These are phyloP conservation scores for Azorinus chamasolen DNA, from an alignment of 2,888 invertebrate genomes.

Conservation along the genomic window DNA sequence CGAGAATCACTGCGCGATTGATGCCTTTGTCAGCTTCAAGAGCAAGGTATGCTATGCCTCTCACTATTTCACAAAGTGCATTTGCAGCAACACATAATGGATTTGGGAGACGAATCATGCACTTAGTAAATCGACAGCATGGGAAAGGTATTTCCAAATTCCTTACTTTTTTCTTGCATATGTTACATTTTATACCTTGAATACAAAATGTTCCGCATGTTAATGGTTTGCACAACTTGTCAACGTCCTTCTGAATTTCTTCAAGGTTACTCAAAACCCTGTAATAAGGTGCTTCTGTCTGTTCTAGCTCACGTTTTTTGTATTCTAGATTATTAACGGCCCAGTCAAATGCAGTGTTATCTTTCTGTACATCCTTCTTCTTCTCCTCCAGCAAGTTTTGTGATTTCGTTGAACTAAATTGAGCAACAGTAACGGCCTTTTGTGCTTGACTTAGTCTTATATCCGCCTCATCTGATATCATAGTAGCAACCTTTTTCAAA, in stretches of 20 bases:
- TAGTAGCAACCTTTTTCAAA: constrained; percentile 17
- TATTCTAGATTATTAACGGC: constrained; percentile 40
- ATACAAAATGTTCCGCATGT: constrained; percentile 53
- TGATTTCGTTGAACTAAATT: constrained; percentile 37
- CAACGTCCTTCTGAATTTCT: constrained; percentile 61
- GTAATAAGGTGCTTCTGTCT: constrained; percentile 55
- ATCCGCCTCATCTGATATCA: constrained; percentile 42
- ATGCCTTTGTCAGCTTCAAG: not conserved
- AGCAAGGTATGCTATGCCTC: no score
- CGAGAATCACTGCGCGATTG: no score
- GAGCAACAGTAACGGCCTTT: constrained; percentile 30
- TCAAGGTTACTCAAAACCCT: constrained; percentile 49
- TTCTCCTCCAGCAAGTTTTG: constrained; percentile 57
- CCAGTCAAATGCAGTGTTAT: constrained; percentile 45
- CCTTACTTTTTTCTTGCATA: constrained; percentile 36
- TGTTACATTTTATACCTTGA: constrained; percentile 51
- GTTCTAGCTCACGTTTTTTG: constrained; percentile 60
- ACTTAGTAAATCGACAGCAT: no score
- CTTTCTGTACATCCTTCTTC: constrained; percentile 39
- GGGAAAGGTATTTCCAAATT: not conserved
- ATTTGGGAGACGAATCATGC: no score
- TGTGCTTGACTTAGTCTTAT: constrained; percentile 51
- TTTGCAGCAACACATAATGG: no score
- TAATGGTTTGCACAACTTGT: constrained; percentile 55
- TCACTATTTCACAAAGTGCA: not conserved